phyloP scores from a whole-genome alignment of 1,140 invertebrate genomes.

The Aphis craccivora region DNA sequence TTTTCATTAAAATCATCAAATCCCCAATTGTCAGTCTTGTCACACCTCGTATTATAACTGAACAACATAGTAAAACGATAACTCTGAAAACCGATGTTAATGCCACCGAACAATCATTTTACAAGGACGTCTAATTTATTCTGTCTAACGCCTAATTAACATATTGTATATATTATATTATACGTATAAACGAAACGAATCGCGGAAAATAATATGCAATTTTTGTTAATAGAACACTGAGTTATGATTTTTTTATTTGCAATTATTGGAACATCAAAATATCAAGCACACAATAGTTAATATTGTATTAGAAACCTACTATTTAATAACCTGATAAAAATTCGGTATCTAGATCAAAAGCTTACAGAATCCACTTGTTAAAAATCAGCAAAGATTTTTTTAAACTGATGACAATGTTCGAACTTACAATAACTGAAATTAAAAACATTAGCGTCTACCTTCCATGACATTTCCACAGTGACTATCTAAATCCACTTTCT shows the following conservation, averaged over 20 bases:
- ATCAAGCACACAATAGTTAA: neutral
- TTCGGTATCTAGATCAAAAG: neutral
- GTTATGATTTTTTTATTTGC: neutral
- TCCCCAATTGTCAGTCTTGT: neutral
- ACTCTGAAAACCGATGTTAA: neutral
- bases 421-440: neutral
- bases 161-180: neutral
- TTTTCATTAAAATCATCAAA: neutral
- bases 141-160: neutral
- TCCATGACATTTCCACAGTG: no score
- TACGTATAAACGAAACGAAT: neutral
- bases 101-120: neutral
- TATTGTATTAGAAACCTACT: neutral
- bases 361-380: neutral
- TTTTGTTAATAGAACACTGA: neutral
- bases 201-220: neutral
- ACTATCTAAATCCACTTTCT: neutral
- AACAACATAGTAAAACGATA: neutral
- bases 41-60: neutral
- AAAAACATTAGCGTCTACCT: neutral
- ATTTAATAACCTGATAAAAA: neutral
- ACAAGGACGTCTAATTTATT: neutral
- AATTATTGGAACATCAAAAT: neutral
- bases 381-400: neutral
- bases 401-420: neutral